Conservation (phyloP, 1,140 invertebrate genomes). For the Brachionus koreanus region DNA sequence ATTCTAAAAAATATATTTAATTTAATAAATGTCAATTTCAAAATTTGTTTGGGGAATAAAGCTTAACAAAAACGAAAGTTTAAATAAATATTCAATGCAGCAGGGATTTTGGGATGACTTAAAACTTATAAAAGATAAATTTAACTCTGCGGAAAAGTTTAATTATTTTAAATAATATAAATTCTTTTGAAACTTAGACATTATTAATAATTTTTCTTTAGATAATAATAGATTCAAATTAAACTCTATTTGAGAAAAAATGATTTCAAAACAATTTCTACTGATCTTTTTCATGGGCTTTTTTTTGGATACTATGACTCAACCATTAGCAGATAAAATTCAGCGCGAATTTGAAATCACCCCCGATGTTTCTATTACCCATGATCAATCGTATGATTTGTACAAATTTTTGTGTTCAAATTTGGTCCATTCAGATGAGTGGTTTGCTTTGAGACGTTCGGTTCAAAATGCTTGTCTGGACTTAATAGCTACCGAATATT, state of each 20-base stretch:
- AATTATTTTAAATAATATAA: background rate
- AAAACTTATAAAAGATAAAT: background rate
- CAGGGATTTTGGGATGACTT: background rate
- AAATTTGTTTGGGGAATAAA: background rate
- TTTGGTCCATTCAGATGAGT: background rate
- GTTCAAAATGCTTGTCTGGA: background rate
- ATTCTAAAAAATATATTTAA: background rate
- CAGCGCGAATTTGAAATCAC: background rate
- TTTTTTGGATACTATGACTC: background rate
- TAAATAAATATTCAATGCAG: background rate
- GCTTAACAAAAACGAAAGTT: background rate
- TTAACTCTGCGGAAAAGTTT: background rate
- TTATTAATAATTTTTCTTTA: background rate
- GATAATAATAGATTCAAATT: background rate
- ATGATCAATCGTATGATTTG: background rate
- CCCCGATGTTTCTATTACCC: too few relatives aligned
- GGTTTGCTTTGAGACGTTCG: background rate
- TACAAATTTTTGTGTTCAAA: background rate
- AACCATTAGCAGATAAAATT: background rate
- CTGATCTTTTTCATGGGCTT: background rate
- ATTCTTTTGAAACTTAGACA: background rate
- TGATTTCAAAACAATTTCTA: background rate
- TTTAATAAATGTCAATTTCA: slow-evolving; percentile 1
- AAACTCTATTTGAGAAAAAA: background rate
- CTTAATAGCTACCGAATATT: background rate